Conservation (phyloP, 1,140 invertebrate species). For the Cotesia typhae region DNA sequence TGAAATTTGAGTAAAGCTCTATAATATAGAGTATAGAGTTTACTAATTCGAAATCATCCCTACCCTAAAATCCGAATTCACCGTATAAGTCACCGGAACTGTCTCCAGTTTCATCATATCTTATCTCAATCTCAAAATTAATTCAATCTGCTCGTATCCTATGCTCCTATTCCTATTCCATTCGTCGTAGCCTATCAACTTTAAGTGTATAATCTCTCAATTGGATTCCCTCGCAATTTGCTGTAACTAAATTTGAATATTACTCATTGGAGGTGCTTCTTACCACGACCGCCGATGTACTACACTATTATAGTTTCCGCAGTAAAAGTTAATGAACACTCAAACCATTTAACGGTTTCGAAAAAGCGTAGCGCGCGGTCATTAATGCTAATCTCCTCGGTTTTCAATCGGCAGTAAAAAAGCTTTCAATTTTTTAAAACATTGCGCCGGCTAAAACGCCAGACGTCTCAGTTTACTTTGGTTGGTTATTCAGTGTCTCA, state of each 20-base stretch:
- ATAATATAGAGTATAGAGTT: background rate
- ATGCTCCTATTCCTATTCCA: background rate
- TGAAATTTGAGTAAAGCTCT: too few relatives aligned
- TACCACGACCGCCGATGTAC: too few relatives aligned
- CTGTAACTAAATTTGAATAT: background rate
- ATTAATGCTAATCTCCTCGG: too few relatives aligned
- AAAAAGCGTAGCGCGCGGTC: too few relatives aligned
- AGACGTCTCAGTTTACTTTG: slow-evolving; percentile 9
- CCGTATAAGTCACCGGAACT: background rate
- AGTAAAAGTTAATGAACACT: too few relatives aligned
- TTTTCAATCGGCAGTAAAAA: too few relatives aligned
- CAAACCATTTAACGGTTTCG: too few relatives aligned
- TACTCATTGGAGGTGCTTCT: too few relatives aligned
- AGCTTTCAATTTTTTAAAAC: background rate
- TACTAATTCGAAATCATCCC: background rate
- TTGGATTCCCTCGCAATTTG: background rate
- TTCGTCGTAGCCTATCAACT: background rate
- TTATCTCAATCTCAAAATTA: slow-evolving; percentile 1
- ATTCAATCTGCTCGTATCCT: slow-evolving; percentile 5
- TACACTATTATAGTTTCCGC: too few relatives aligned
- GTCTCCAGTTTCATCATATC: slow-evolving; percentile 11
- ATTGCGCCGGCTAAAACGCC: slow-evolving; percentile 23
- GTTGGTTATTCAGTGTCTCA: background rate
- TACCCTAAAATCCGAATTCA: background rate
- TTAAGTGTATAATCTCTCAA: slow-evolving; percentile 8